These are phyloP conservation scores for Zelleria hepariella DNA, from an alignment of 2,888 invertebrate genomes.

Conservation along the genomic window DNA sequence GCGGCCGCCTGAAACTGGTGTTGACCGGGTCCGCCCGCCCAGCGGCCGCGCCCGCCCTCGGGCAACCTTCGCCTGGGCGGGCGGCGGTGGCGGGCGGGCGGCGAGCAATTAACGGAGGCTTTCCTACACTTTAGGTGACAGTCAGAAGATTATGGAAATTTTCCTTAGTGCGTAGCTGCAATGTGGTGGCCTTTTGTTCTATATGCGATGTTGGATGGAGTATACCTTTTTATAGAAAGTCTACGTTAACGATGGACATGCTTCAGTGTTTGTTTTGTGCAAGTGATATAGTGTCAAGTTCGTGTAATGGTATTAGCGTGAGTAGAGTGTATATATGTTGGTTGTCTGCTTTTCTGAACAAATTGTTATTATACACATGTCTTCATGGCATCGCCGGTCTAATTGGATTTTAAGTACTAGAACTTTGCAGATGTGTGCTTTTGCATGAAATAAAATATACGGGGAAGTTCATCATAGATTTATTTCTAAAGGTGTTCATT, in stretches of 20 bases:
- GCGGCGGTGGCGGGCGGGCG: not conserved
- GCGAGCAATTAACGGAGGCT: not conserved
- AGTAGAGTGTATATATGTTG: not conserved
- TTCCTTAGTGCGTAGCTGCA: not conserved
- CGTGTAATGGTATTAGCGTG: not conserved
- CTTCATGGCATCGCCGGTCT: too few species aligned
- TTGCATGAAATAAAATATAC: too few species aligned
- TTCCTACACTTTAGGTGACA: not conserved
- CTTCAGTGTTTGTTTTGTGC: not conserved
- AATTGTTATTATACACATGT: too few species aligned
- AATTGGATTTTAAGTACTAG: too few species aligned
- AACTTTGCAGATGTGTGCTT: too few species aligned
- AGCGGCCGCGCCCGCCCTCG: constrained; percentile 25
- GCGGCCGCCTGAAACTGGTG: constrained; percentile 48
- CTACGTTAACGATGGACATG: not conserved
- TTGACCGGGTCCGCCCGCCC: constrained; percentile 27
- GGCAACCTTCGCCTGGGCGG: not conserved
- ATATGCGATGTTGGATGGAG: not conserved
- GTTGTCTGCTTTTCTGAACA: too few species aligned
- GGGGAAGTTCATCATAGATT: too few species aligned
- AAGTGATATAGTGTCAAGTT: not conserved
- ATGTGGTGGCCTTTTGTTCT: not conserved
- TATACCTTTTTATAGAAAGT: not conserved
- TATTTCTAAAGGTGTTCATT: too few species aligned
- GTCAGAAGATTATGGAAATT: not conserved